Base-by-base conservation (phyloP, 2,113 vertebrate species). In the Gadus macrocephalus region DNA sequence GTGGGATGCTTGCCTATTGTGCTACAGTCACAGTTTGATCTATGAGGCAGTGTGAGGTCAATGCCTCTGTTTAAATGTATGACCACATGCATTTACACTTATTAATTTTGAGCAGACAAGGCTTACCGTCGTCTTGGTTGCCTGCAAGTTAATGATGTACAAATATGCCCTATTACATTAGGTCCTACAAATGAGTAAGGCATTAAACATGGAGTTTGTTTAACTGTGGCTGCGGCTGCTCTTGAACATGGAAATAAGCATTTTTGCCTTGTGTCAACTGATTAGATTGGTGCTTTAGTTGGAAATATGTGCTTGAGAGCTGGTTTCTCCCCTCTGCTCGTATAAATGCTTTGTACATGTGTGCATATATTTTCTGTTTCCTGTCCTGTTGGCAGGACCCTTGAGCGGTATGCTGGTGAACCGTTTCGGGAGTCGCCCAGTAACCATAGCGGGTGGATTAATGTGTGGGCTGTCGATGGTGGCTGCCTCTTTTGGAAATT, bases 371-470 rank as follows among this genome's bases (percentile, higher is more conserved):
- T 9, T 49, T 9, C n/a, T 27, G 15, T 12, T 62, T 14, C 16
- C n/a, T 28, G 3, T 38, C 3, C 1, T 66, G 22, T 74, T 35
- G 74, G 4, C 81, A 95, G 93, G 91, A 79, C 92, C 92, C 6
- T 73, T 93, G 42, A 93, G 91, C 91, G 94, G 93, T 31, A 78
- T 91, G 64, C 74, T 94, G 65, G 93, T 94, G 6, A 90, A 81
- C 63, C 91, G 90, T 69, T 93, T 90, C 66, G 93, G 93, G 74
- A 94, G 92, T 80, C 91, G 93, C 8, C 92, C 93, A 0, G 81
- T 93, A 59, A 94, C 95, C 42, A 94, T 94, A 19, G 53, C 85
- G 0, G 93, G 94, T 59, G 94, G 94, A 62, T 75, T 93, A 27
- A 81, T 93, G 78, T 92, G 92, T 78, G 91, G 87, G 1, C 31